phyloP scores from a whole-genome alignment of 2,797 vertebrate genomes.

The Ceryle rudis region DNA sequence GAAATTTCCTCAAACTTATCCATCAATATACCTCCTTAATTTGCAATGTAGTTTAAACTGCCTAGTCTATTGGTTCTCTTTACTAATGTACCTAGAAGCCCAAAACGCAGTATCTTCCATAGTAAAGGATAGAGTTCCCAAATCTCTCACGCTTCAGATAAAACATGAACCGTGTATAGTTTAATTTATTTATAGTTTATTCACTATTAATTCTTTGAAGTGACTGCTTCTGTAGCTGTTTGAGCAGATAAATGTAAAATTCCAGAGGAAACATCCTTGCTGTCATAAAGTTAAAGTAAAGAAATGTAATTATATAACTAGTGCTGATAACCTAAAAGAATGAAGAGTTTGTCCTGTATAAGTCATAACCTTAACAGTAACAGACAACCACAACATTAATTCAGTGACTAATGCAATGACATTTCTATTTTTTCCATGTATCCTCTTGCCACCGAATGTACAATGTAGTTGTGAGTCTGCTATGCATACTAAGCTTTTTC shows the following conservation, averaged over 20 bases:
- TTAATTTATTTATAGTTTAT: not conserved
- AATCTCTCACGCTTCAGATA: not conserved
- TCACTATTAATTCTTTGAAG: constrained; percentile 2
- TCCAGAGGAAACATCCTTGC: not conserved
- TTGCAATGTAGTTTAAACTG: not conserved
- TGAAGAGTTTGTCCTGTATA: not conserved
- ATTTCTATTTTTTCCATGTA: constrained; percentile 32
- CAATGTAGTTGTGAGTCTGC: not conserved
- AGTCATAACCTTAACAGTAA: constrained; percentile 38
- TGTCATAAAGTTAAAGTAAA: not conserved
- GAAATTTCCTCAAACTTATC: not conserved
- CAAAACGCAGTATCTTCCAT: not conserved
- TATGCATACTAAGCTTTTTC: constrained; percentile 23
- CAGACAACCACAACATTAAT: constrained; percentile 10
- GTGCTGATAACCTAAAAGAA: constrained; percentile 7
- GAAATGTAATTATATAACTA: constrained; percentile 18
- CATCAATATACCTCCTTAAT: not conserved
- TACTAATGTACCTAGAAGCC: not conserved
- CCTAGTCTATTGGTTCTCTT: not conserved
- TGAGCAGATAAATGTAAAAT: not conserved
- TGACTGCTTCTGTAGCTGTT: not conserved
- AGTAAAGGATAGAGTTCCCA: not conserved
- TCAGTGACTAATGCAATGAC: constrained; percentile 45
- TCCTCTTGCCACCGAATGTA: not conserved
- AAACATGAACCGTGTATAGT: not conserved